phyloP scores from a whole-genome alignment of 2,888 invertebrate species.

The Heteromurus nitidus region DNA sequence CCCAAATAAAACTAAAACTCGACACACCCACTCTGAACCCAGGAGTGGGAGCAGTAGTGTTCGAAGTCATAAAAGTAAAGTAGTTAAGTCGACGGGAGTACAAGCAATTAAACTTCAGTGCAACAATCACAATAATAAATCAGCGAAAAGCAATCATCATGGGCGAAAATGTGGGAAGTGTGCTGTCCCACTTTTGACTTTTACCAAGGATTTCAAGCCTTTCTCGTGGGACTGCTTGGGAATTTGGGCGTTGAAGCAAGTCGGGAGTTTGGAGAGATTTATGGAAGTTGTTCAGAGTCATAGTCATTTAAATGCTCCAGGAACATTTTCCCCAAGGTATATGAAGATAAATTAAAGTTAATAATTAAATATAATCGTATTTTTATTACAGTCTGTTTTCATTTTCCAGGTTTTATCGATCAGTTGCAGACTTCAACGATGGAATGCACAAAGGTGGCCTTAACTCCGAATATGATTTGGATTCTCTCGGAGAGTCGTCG shows the following conservation, averaged over 20 bases:
- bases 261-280: slow-evolving; percentile 57
- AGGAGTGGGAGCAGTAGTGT: background rate
- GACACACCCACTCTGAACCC: no score
- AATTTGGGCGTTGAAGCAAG: slow-evolving; percentile 64
- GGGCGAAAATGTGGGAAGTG: slow-evolving; percentile 54
- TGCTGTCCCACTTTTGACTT: slow-evolving; percentile 21
- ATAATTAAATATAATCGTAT: background rate
- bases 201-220: slow-evolving; percentile 42
- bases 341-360: background rate
- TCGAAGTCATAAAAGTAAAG: no score
- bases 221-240: slow-evolving; percentile 67
- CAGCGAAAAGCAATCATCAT: background rate
- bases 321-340: slow-evolving; percentile 65
- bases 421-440: slow-evolving; percentile 39
- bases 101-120: no score
- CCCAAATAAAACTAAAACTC: background rate
- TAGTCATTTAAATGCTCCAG: slow-evolving; percentile 51
- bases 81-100: no score
- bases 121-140: slow-evolving; percentile 18
- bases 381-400: no score
- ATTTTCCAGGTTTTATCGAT: slow-evolving; percentile 53
- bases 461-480: slow-evolving; percentile 32
- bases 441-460: slow-evolving; percentile 25
- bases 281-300: slow-evolving; percentile 47
- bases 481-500: slow-evolving; percentile 43